Evolutionary conservation across 2,797 vertebrate species (phyloP), one percentile per base, ranked within the genome.

Genomic region (Borostomias antarcticus): DNA sequence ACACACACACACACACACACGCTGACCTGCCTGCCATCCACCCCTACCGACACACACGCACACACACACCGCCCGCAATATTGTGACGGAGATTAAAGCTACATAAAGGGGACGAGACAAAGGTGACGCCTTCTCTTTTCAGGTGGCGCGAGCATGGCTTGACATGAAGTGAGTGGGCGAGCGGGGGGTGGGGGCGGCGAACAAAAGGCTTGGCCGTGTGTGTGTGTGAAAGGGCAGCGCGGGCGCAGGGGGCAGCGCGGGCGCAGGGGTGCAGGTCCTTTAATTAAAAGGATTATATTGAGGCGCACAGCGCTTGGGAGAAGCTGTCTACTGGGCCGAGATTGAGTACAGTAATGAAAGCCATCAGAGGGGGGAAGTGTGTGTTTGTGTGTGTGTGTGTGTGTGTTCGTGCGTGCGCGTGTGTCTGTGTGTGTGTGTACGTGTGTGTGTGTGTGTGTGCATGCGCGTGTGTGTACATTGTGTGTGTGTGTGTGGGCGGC

Each of bases 201-300:
- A 93, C 91, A 92, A 92, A 93, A 89, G 90, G 81, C 81, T 72
- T n/a, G n/a, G 83, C 79, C 62, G 78, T n/a, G 78, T 72, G 66
- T 79, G 83, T 65, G 85, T 79, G 88, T 5, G 82, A 85, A 86
- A 86, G 88, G 86, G 88, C 86, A 86, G 84, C 81, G 86, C 74
- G 70, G 85, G 82, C 85, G 87, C 82, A 58, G 9, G 78, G 82
- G 79, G 86, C 76, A 67, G 78, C 56, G 8, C 66, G 15, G 70
- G 57, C 54, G 26, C 28, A 66, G 88, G n/a, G 76, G 88, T 79
- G 85, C 82, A 83, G 66, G 86, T 85, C 86, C 86, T 93, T 92
- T 93, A 93, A 93, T 93, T 93, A 93, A 93, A 93, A 89, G 90
- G 90, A 92, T 93, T 93, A 92, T 92, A 92, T 91, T 90, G 88